phyloP scores from a whole-genome alignment of 2,888 invertebrate species.

The Xylota sylvarum region DNA sequence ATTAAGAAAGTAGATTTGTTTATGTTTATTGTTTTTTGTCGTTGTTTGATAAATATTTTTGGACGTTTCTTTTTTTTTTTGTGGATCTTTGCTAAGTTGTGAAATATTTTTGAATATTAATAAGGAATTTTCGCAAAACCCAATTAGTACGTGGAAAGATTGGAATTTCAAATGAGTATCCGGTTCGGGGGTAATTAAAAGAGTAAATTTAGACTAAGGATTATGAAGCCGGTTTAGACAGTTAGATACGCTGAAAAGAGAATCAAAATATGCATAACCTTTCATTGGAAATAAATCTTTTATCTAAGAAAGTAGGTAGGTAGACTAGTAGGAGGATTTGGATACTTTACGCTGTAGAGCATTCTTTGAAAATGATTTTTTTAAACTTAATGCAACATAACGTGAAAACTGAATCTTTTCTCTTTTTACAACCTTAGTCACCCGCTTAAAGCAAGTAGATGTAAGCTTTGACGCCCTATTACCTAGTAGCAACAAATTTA shows the following conservation, averaged over 20 bases:
- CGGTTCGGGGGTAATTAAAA: constrained; percentile 15
- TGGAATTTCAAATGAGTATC: constrained; percentile 7
- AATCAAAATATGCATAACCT: neutral
- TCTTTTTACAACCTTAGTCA: no score
- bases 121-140: neutral
- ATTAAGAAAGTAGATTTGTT: constrained; percentile 60
- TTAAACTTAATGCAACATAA: no score
- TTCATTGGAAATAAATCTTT: neutral
- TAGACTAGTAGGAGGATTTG: no score
- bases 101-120: constrained; percentile 18
- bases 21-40: constrained; percentile 42
- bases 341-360: no score
- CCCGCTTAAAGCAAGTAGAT: no score
- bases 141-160: neutral
- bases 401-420: no score
- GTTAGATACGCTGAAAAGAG: neutral
- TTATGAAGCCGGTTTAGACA: neutral
- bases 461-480: no score
- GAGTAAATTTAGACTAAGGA: constrained; percentile 13
- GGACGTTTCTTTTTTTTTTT: neutral
- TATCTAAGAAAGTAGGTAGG: no score
- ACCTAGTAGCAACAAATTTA: no score
- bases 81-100: constrained; percentile 1
- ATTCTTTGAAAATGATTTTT: no score
- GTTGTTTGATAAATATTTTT: neutral